A percentile compares a stretch with the other conserved stretches of the same genome.
Conservation (phyloP, 1,140 invertebrate genomes). For the Papilio glaucus region DNA sequence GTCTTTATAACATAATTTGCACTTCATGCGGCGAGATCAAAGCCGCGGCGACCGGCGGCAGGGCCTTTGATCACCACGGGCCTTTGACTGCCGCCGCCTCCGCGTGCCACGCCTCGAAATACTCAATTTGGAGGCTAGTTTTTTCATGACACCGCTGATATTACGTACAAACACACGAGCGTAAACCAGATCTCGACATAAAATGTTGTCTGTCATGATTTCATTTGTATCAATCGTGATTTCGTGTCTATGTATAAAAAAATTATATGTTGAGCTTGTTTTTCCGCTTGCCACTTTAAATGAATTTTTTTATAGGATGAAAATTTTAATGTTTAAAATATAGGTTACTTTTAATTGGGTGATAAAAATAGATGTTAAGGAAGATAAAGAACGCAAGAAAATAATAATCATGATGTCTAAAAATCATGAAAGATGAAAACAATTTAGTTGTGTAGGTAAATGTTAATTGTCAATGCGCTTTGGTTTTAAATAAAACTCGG, state of each 20-base stretch:
- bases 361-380: too few relatives aligned
- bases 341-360: too few relatives aligned
- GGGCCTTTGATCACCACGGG: conserved; percentile 76
- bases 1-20: conserved; percentile 84
- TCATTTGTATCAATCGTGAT: background rate
- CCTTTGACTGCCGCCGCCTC: conserved; percentile 79
- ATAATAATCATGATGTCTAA: too few relatives aligned
- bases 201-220: background rate
- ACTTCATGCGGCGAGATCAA: conserved; percentile 80
- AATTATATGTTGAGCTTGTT: background rate
- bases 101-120: conserved; percentile 76
- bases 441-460: too few relatives aligned
- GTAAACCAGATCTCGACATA: conserved; percentile 1
- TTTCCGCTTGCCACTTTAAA: too few relatives aligned
- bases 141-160: conserved; percentile 56
- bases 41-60: conserved; percentile 70
- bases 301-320: too few relatives aligned
- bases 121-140: conserved; percentile 76
- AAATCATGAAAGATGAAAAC: too few relatives aligned
- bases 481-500: too few relatives aligned
- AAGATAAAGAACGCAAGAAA: too few relatives aligned
- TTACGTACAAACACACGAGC: conserved; percentile 10
- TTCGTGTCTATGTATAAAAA: background rate
- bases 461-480: too few relatives aligned
- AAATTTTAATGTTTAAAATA: too few relatives aligned